Base-by-base conservation (phyloP, 2,888 invertebrate species). In the Oscheius myriophilus region DNA sequence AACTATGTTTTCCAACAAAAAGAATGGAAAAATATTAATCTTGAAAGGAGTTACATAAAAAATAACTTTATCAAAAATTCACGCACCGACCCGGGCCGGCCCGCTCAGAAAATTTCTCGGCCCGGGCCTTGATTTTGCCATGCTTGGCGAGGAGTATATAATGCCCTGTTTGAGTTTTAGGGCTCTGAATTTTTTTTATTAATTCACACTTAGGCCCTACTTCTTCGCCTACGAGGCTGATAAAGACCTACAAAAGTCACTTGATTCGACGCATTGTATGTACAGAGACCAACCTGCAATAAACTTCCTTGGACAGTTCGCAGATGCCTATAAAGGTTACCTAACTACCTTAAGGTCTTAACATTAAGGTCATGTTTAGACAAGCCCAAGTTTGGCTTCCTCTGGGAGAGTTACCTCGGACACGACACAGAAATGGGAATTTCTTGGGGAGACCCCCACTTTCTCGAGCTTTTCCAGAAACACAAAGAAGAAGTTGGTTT, bases 401-500 rank as follows among this genome's bases (percentile, higher is more conserved):
- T 18, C 2, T 55, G 55, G 55, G 12, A 41, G 14, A 41, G 33
- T 39, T 41, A 55, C n/a, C n/a, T 39, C 41, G 55, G 39, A 3
- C 55, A 55, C 21, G 41, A 55, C 21, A 55, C 33, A 41, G 55
- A 55, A 55, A 41, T 33, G 55, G 55, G 21, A n/a, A 41, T 41
- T n/a, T n/a, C 16, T n/a, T 11, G 41, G 2, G n/a, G 33, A 18
- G 55, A 55, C 21, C 55, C 33, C 4, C 11, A 55, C n/a, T n/a
- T 55, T 4, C 41, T 55, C 39, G 55, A 55, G 3, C 41, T 55
- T 21, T 16, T 55, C 2, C 4, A 55, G n/a, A 55, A 55, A 16
- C 33, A 55, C 41, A 55, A 55, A 21, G 55, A 55, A 33, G 55
- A 55, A 41, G 55, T 55, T 9, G n/a, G n/a, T n/a, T n/a, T n/a